Base-by-base conservation (phyloP, 2,888 invertebrate species). In the Cantharis rustica region DNA sequence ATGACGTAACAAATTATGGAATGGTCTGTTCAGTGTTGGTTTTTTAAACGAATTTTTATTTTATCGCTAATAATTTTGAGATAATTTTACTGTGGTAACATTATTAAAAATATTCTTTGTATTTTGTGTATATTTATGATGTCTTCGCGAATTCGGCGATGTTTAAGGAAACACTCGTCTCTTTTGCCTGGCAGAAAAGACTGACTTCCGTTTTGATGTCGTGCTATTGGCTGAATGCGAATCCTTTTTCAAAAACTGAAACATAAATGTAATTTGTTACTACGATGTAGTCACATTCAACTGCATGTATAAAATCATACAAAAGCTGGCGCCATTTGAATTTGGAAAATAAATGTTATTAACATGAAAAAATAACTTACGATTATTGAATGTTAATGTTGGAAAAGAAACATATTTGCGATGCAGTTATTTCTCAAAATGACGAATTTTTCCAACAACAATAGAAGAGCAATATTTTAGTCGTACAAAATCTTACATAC, bases 121-220 rank as follows among this genome's bases (percentile, higher is more conserved):
- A 17, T 20, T n/a, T 17, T 64, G 20, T 64, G n/a, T 63, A 15
- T 63, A 63, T 66, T 66, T 66, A 66, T 66, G 13, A 20, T 13
- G 20, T 15, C 64, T 66, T 66, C n/a, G 17, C 23, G 17, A 17
- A 20, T 20, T 66, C 23, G 17, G 17, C 17, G 17, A 20, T 66
- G 64, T 66, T 66, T 66, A 23, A n/a, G 47, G 64, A 78, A 73
- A 74, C 75, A 76, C 68, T 81, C 80, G 77, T 82, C 80, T 80
- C 80, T 81, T 47, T 83, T 81, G 80, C 79, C 80, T 81, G 80
- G 81, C 81, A 79, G 62, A 80, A 79, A 47, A 80, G 80, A 80
- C 82, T 78, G 78, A 81, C 82, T 83, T 84, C 83, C 83, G 82
- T 80, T 82, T 77, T 80, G 82, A 82, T 82, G 83, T 81, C 82